phyloP scores from a whole-genome alignment of 2,888 invertebrate genomes.

The Arge pagana region DNA sequence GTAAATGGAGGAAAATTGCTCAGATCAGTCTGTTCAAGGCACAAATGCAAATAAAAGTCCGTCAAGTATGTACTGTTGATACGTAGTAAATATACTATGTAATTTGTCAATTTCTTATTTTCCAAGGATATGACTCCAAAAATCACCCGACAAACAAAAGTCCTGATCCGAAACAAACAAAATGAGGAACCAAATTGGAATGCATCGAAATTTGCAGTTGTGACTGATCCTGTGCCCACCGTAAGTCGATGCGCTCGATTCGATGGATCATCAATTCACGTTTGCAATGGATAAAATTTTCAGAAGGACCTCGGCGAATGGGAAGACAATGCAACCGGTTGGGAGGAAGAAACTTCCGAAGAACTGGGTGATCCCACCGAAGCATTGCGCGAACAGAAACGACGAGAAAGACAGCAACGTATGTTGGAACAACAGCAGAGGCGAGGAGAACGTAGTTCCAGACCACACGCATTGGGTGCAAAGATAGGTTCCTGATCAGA shows the following conservation, averaged over 20 bases:
- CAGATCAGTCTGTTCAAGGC: not conserved
- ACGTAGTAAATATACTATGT: conserved; percentile 9
- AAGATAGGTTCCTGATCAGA: conserved; percentile 51
- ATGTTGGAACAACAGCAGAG: conserved; percentile 50
- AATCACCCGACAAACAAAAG: conserved; percentile 65
- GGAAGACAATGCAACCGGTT: conserved; percentile 61
- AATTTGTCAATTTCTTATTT: no score
- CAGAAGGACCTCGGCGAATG: conserved; percentile 63
- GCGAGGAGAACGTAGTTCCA: conserved; percentile 43
- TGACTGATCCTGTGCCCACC: conserved; percentile 57
- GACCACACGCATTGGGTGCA: conserved; percentile 49
- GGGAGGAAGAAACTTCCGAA: conserved; percentile 59
- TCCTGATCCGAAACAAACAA: conserved; percentile 58
- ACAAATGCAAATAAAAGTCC: not conserved
- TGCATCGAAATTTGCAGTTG: conserved; percentile 60
- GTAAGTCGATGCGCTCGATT: conserved; percentile 47
- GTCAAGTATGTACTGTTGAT: not conserved
- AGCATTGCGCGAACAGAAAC: conserved; percentile 46
- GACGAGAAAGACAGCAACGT: conserved; percentile 46
- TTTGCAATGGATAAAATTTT: conserved; percentile 6
- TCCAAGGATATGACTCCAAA: conserved; percentile 66
- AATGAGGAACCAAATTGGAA: conserved; percentile 42
- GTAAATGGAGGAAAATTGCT: conserved; percentile 41
- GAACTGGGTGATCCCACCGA: conserved; percentile 47
- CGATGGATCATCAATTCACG: not conserved